Conservation (phyloP, 2,888 invertebrate genomes). For the Drosophila heteroneura region DNA sequence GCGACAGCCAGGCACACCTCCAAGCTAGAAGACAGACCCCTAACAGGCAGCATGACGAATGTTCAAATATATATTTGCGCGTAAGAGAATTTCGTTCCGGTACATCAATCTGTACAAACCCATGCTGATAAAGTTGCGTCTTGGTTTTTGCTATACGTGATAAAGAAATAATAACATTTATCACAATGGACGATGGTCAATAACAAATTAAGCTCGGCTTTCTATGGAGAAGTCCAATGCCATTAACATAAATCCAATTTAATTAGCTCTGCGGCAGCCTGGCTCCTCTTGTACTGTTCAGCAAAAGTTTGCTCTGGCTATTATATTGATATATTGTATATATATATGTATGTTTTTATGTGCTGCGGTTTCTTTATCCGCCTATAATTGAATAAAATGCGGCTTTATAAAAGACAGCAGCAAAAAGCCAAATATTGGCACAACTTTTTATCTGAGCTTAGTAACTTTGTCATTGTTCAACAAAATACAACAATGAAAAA, state of each 20-base stretch:
- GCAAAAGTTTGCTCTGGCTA: slow-evolving; percentile 43
- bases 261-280: slow-evolving; percentile 57
- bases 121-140: slow-evolving; percentile 36
- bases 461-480: slow-evolving; percentile 50
- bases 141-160: slow-evolving; percentile 1
- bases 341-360: slow-evolving; percentile 24
- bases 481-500: slow-evolving; percentile 7
- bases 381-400: slow-evolving; percentile 77
- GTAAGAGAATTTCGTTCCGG: slow-evolving; percentile 18
- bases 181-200: slow-evolving; percentile 35
- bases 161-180: slow-evolving; percentile 19
- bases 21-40: slow-evolving; percentile 23
- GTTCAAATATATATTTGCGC: slow-evolving; percentile 15
- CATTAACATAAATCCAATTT: slow-evolving; percentile 71
- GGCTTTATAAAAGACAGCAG: slow-evolving; percentile 52
- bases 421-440: slow-evolving; percentile 73
- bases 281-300: slow-evolving; percentile 10
- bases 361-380: slow-evolving; percentile 62
- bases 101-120: slow-evolving; percentile 17
- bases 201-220: slow-evolving; percentile 41
- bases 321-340: slow-evolving; percentile 34
- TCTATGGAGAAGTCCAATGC: slow-evolving; percentile 25
- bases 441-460: slow-evolving; percentile 74
- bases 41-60: slow-evolving; percentile 43
- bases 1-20: slow-evolving; percentile 39